Evolutionary conservation across 2,797 vertebrate species (phyloP).

Genomic region (Sebastes umbrosus): DNA sequence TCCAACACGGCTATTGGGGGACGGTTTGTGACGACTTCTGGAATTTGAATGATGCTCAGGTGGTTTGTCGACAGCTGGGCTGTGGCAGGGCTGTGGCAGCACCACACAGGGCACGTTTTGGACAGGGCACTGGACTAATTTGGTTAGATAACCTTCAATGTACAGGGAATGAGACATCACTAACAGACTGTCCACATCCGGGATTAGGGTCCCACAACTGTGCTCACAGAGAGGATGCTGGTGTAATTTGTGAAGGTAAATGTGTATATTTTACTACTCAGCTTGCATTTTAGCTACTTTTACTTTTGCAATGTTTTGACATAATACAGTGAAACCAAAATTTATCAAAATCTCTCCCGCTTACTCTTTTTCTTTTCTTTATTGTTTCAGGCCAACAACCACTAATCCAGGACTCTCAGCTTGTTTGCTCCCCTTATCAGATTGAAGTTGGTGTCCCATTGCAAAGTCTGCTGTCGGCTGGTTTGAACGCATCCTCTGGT

Average conservation of each 20-base stretch:
- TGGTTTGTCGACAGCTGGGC: neutral
- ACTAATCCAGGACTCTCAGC: neutral
- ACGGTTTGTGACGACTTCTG: neutral
- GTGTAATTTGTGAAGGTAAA: too few species aligned
- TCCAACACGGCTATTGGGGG: neutral
- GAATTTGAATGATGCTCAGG: neutral
- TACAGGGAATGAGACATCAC: neutral
- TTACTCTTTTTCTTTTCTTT: neutral
- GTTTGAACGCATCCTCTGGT: neutral
- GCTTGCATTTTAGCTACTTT: too few species aligned
- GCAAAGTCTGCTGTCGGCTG: neutral
- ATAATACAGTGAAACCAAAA: too few species aligned
- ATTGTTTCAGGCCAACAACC: neutral
- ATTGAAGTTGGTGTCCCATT: neutral
- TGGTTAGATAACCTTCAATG: too few species aligned
- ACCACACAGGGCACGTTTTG: too few species aligned
- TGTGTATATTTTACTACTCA: too few species aligned
- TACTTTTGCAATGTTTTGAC: too few species aligned
- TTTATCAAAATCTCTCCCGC: too few species aligned
- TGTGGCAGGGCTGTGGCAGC: fast-evolving
- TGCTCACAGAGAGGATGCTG: too few species aligned
- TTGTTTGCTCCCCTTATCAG: neutral
- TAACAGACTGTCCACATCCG: too few species aligned
- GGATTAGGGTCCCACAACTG: too few species aligned
- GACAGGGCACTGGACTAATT: too few species aligned